These are phyloP conservation scores for Sebastes hubbsi DNA, from an alignment of 2,797 vertebrate species.

Conservation along the genomic window DNA sequence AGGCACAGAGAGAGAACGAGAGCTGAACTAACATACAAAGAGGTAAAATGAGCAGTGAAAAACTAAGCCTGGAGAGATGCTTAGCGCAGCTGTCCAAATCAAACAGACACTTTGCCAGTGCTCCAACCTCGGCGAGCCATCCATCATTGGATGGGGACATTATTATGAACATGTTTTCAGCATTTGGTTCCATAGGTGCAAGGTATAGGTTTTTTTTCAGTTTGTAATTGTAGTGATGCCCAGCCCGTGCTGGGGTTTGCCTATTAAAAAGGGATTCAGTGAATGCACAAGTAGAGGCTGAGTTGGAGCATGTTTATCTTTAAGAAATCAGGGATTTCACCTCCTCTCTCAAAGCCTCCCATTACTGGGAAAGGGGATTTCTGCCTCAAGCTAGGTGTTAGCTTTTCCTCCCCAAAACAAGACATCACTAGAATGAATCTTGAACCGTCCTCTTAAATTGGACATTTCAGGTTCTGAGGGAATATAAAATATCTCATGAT, in stretches of 20 bases:
- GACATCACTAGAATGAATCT: neutral
- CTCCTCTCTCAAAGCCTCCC: slow-evolving; percentile 22
- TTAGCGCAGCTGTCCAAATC: slow-evolving; percentile 64
- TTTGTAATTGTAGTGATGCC: slow-evolving; percentile 32
- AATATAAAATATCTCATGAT: slow-evolving; percentile 20
- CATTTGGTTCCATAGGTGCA: slow-evolving; percentile 44
- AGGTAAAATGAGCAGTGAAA: slow-evolving; percentile 54
- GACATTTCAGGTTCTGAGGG: neutral
- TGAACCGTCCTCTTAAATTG: neutral
- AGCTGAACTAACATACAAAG: slow-evolving; percentile 55
- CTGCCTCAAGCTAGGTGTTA: neutral
- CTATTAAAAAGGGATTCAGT: slow-evolving; percentile 15
- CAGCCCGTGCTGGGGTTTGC: slow-evolving; percentile 2
- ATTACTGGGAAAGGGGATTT: slow-evolving; percentile 18
- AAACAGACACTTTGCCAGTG: slow-evolving; percentile 73
- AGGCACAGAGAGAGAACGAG: slow-evolving; percentile 26
- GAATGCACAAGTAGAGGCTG: neutral
- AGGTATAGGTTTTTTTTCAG: slow-evolving; percentile 21
- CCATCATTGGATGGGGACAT: slow-evolving; percentile 59
- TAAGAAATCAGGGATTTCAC: slow-evolving; percentile 22
- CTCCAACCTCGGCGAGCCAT: slow-evolving; percentile 52
- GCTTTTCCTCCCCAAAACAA: neutral
- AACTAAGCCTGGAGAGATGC: slow-evolving; percentile 65
- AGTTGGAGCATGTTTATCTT: slow-evolving; percentile 15
- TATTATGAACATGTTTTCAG: slow-evolving; percentile 62